phyloP scores from a whole-genome alignment of 2,113 vertebrate species.

The Anolis carolinensis region DNA sequence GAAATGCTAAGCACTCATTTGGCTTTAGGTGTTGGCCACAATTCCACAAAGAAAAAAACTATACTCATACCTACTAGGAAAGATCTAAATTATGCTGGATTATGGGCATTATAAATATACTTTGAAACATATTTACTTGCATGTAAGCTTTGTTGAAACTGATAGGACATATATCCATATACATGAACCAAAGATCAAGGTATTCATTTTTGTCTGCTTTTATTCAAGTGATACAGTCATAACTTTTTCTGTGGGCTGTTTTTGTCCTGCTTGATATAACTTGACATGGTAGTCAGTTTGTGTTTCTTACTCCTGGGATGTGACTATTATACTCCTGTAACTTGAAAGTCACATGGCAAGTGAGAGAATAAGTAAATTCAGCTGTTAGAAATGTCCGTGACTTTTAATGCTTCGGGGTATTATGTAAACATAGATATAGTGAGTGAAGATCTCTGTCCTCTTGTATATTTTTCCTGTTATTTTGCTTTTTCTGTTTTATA shows the following conservation, averaged over 20 bases:
- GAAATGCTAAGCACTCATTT: background rate
- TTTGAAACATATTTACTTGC: background rate
- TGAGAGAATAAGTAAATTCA: background rate
- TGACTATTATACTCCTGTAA: background rate
- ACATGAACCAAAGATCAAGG: too few relatives aligned
- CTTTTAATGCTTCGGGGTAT: conserved; percentile 22
- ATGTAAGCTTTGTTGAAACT: background rate
- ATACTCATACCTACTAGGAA: background rate
- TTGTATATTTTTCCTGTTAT: background rate
- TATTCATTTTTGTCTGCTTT: too few relatives aligned
- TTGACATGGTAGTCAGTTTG: background rate
- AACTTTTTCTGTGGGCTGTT: background rate
- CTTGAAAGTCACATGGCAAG: conserved; percentile 1
- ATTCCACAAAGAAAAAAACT: background rate
- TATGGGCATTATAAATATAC: background rate
- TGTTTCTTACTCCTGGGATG: background rate
- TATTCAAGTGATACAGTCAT: too few relatives aligned
- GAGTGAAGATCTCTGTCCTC: background rate
- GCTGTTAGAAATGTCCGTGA: background rate
- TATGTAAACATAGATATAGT: background rate
- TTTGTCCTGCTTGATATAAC: background rate
- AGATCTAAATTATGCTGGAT: background rate
- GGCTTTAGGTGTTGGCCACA: background rate
- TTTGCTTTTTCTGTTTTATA: background rate
- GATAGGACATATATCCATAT: too few relatives aligned